These are phyloP conservation scores for Bombus superbus DNA, from an alignment of 1,140 invertebrate genomes.

Conservation along the genomic window DNA sequence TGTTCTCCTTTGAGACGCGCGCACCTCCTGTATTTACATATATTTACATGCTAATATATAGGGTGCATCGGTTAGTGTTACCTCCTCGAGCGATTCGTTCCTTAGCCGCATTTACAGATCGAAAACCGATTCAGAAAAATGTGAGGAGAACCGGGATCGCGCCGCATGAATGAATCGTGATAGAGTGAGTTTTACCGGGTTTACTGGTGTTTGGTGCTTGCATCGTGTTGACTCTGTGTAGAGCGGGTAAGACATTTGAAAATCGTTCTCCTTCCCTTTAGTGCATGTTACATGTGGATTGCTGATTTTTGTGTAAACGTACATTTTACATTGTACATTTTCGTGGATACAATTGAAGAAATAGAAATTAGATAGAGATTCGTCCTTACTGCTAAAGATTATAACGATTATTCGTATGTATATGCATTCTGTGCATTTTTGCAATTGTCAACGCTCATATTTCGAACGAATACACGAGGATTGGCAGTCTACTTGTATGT, in stretches of 20 bases:
- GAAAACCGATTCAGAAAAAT: conserved; percentile 20
- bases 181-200: neutral
- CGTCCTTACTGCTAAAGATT: no score
- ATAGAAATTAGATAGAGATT: no score
- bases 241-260: neutral
- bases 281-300: no score
- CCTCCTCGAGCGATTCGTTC: conserved; percentile 15
- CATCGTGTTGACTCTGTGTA: neutral
- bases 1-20: conserved; percentile 55
- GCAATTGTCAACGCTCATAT: no score
- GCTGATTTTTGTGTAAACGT: no score
- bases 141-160: neutral
- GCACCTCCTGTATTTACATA: conserved; percentile 59
- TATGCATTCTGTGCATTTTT: no score
- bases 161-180: conserved; percentile 3
- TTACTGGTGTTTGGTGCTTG: neutral
- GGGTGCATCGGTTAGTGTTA: conserved; percentile 34
- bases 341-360: no score
- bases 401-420: no score
- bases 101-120: neutral
- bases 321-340: no score
- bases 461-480: no score
- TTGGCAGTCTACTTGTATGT: no score
- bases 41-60: conserved; percentile 63
- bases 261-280: neutral